These are phyloP conservation scores for Papio anubis DNA, from an alignment of 2,113 vertebrate genomes.

Conservation along the genomic window DNA sequence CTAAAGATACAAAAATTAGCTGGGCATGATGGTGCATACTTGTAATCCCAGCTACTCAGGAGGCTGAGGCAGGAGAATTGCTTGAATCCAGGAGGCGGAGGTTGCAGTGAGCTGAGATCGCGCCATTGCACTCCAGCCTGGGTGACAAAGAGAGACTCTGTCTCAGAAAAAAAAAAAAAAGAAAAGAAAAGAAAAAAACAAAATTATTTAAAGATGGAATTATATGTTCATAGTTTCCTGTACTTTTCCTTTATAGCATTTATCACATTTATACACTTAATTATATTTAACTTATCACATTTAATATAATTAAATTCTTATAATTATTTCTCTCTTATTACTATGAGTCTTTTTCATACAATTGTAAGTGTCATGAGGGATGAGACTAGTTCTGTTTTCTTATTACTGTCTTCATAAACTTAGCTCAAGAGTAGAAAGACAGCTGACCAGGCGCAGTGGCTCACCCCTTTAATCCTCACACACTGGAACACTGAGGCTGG, in stretches of 20 bases:
- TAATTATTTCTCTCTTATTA: constrained; percentile 37
- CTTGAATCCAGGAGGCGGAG: too few species aligned
- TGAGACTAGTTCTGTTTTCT: constrained; percentile 24
- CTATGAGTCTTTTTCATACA: background rate
- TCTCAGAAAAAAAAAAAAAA: constrained; percentile 29
- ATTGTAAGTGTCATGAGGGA: background rate
- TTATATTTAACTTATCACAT: constrained; percentile 1
- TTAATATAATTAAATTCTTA: constrained; percentile 36
- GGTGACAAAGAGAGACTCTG: background rate
- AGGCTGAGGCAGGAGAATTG: too few species aligned
- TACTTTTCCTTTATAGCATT: constrained; percentile 7
- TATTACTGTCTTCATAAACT: background rate
- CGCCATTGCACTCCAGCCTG: too few species aligned
- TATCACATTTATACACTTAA: background rate
- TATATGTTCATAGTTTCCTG: background rate
- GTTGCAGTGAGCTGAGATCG: too few species aligned
- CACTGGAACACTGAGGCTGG: too few species aligned
- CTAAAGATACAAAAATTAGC: background rate
- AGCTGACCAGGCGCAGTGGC: background rate
- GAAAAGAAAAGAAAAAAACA: constrained; percentile 25
- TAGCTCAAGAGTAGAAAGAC: constrained; percentile 29
- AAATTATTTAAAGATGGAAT: background rate
- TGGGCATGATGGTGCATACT: too few species aligned
- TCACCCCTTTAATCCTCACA: too few species aligned
- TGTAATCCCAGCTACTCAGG: too few species aligned